phyloP scores from a whole-genome alignment of 2,113 vertebrate species.

The Phylloscopus whistleri region DNA sequence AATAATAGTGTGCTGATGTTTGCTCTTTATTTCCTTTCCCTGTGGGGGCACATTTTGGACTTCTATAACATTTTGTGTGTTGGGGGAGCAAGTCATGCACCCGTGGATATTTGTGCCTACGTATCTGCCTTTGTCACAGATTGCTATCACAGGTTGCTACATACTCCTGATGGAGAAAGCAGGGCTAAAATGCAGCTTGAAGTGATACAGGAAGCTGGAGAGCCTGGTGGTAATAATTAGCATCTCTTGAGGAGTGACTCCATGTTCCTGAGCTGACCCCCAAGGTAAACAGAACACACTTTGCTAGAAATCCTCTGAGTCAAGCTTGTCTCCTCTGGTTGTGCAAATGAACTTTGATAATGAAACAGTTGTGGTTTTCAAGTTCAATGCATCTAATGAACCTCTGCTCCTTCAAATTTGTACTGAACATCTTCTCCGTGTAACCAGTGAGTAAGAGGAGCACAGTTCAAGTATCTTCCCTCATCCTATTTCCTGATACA shows the following conservation, averaged over 20 bases:
- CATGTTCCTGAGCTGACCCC: not conserved
- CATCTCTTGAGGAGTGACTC: not conserved
- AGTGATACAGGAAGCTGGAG: fast-evolving
- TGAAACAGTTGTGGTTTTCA: not conserved
- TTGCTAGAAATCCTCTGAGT: not conserved
- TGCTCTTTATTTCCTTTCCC: not conserved
- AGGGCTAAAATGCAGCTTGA: not conserved
- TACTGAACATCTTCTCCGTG: not conserved
- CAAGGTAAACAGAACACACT: not conserved
- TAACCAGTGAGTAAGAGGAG: not conserved
- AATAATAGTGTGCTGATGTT: not conserved
- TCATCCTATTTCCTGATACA: not conserved
- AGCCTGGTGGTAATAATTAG: not conserved
- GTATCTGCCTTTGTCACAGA: not conserved
- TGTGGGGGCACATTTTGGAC: not conserved
- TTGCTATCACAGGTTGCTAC: not conserved
- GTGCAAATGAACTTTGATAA: not conserved
- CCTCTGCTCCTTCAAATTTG: not conserved
- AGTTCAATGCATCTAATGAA: not conserved
- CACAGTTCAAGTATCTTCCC: not conserved
- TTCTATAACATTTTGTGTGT: not conserved
- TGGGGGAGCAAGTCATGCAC: not conserved
- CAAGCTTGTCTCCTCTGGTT: not conserved
- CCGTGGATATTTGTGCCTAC: not conserved
- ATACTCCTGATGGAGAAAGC: not conserved